phyloP scores from a whole-genome alignment of 2,113 vertebrate species.

The Grallaria varia region DNA sequence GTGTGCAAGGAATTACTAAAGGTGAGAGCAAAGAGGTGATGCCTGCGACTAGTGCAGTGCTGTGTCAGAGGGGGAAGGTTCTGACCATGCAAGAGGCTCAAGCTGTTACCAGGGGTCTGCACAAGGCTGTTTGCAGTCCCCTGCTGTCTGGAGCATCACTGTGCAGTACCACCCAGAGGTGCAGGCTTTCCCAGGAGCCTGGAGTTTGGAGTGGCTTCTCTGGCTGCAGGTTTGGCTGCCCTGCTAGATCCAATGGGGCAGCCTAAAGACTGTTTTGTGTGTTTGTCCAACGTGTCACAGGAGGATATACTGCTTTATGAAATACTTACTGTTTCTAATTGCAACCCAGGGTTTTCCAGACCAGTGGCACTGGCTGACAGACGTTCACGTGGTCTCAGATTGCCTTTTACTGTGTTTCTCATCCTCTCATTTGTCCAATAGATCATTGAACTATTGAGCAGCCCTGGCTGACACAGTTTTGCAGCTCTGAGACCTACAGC shows the following conservation, averaged over 20 bases:
- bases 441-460: conserved; percentile 36
- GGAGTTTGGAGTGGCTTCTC: neutral
- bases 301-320: neutral
- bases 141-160: neutral
- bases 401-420: conserved; percentile 12
- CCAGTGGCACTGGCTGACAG: neutral
- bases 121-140: neutral
- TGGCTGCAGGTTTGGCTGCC: neutral
- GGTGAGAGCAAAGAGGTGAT: neutral
- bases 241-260: neutral
- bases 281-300: neutral
- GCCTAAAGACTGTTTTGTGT: neutral
- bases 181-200: fast-evolving
- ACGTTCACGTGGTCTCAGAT: neutral
- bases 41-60: neutral
- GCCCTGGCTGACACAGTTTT: conserved; percentile 34
- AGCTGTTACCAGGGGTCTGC: neutral
- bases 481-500: neutral
- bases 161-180: neutral
- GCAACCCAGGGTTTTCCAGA: neutral
- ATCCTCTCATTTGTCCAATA: neutral
- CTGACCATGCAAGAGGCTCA: neutral
- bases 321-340: neutral
- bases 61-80: neutral
- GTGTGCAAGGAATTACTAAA: neutral